Conservation (phyloP, 2,113 vertebrate genomes). For the Sterrhoptilus dennistouni region DNA sequence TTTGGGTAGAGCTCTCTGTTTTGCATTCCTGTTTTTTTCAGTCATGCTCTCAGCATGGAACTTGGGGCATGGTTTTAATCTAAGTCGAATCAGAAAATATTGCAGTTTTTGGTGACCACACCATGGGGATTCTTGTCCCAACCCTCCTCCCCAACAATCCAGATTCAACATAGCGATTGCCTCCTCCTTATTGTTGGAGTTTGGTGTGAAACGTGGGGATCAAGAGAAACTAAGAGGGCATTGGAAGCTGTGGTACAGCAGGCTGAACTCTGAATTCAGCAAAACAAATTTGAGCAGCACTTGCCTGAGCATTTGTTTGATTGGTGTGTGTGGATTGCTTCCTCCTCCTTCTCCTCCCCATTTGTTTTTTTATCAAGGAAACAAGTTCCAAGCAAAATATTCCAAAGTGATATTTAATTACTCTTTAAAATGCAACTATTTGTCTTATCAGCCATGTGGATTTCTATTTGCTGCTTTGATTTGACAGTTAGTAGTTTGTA, state of each 20-base stretch:
- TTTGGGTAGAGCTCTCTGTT: constrained; percentile 20
- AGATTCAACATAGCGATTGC: not conserved
- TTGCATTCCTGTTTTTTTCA: constrained; percentile 40
- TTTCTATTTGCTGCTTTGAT: constrained; percentile 65
- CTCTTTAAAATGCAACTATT: constrained; percentile 67
- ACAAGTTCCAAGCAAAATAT: constrained; percentile 63
- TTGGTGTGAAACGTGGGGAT: constrained; percentile 17
- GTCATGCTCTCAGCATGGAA: constrained; percentile 22
- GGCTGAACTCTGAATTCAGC: not conserved
- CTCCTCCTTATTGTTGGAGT: constrained; percentile 10
- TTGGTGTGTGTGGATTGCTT: not conserved
- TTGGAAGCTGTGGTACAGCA: not conserved
- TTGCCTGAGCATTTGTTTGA: not conserved
- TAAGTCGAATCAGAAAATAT: constrained; percentile 36
- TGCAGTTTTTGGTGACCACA: not conserved
- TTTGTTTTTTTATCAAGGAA: constrained; percentile 37
- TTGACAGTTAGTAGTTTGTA: constrained; percentile 63
- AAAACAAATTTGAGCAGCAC: not conserved
- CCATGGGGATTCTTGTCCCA: not conserved
- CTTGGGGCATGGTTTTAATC: constrained; percentile 66
- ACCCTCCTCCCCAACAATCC: not conserved
- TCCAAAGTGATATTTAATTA: constrained; percentile 64
- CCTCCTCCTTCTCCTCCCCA: not conserved
- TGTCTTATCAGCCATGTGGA: constrained; percentile 60
- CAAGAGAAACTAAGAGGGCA: not conserved